phyloP scores from a whole-genome alignment of 2,113 vertebrate species.

The Mustela nigripes region DNA sequence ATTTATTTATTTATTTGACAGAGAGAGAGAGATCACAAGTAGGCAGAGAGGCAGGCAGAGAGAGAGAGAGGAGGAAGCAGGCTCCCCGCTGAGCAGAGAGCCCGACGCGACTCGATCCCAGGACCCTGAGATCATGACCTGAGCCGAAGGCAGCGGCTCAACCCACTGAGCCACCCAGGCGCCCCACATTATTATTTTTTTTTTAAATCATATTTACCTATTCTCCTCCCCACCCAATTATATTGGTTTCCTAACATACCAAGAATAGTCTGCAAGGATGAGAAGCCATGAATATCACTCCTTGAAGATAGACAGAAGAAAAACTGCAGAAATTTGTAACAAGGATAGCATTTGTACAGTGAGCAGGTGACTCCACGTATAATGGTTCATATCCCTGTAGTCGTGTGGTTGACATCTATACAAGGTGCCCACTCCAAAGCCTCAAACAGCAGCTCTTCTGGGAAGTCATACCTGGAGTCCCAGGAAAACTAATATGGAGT shows the following conservation, averaged over 20 bases:
- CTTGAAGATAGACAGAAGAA: not conserved
- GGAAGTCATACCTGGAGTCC: not conserved
- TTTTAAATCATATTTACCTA: not conserved
- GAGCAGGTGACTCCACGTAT: not conserved
- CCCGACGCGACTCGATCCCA: too few relatives aligned
- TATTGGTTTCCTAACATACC: not conserved
- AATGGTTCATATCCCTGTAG: not conserved
- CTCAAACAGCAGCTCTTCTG: not conserved
- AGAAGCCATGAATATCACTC: slow-evolving; percentile 40
- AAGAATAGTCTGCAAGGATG: not conserved
- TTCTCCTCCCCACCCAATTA: not conserved
- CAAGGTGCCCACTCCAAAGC: not conserved
- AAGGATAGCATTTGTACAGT: not conserved
- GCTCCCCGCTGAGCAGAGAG: too few relatives aligned
- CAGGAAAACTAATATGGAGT: not conserved
- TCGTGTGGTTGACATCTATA: not conserved
- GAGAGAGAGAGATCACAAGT: too few relatives aligned
- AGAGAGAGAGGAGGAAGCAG: too few relatives aligned
- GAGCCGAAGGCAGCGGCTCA: too few relatives aligned
- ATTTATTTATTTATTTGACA: too few relatives aligned
- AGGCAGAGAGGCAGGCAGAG: too few relatives aligned
- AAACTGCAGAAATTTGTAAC: not conserved
- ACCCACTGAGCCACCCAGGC: too few relatives aligned
- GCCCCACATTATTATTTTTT: too few relatives aligned
- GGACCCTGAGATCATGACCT: too few relatives aligned